These are phyloP conservation scores for Diabrotica virgifera DNA, from an alignment of 1,140 invertebrate genomes.

Conservation along the genomic window DNA sequence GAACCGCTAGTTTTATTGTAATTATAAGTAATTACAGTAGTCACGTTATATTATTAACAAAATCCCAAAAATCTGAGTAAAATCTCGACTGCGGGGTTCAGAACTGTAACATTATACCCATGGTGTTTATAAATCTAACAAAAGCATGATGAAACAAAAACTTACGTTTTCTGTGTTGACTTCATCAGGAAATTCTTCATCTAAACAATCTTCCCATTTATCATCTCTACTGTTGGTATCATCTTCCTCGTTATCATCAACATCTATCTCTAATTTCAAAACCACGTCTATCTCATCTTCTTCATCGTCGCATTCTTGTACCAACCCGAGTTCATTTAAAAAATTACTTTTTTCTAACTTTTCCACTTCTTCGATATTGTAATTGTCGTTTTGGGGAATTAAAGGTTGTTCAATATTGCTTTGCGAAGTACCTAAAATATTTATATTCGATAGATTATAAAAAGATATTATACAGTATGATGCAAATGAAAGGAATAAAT, in stretches of 20 bases:
- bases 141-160: background rate
- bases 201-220: slow-evolving; percentile 40
- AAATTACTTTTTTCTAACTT: slow-evolving; percentile 37
- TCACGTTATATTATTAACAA: too few species aligned
- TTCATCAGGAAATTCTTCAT: slow-evolving; percentile 36
- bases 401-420: slow-evolving; percentile 21
- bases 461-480: too few species aligned
- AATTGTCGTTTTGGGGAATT: slow-evolving; percentile 23
- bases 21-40: too few species aligned
- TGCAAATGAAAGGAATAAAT: too few species aligned
- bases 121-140: background rate
- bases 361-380: slow-evolving; percentile 24
- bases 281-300: background rate
- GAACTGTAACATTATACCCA: background rate
- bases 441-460: too few species aligned
- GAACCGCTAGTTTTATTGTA: too few species aligned
- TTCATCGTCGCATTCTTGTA: slow-evolving; percentile 37
- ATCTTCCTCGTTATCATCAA: slow-evolving; percentile 35
- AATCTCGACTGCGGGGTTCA: too few species aligned
- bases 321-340: slow-evolving; percentile 42
- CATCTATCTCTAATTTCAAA: slow-evolving; percentile 13
- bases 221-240: slow-evolving; percentile 40
- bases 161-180: slow-evolving; percentile 24
- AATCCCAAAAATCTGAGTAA: too few species aligned
- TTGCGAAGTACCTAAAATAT: slow-evolving; percentile 24